These are phyloP conservation scores for Sinocyclocheilus anshuiensis DNA, from an alignment of 2,113 vertebrate species.

Conservation along the genomic window DNA sequence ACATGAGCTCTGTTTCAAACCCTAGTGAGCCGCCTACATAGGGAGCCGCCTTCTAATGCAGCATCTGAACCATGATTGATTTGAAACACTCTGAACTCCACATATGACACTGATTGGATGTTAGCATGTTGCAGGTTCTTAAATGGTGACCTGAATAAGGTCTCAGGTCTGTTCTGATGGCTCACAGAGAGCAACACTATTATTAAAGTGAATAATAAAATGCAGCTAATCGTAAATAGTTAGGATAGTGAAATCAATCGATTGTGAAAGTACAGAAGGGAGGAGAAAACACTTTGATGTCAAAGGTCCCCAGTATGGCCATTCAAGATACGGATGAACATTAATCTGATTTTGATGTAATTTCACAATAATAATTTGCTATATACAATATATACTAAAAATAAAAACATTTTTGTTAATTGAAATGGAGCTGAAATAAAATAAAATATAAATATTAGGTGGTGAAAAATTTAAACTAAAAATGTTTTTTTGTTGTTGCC, in stretches of 20 bases:
- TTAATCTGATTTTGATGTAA: no score
- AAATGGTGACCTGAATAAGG: neutral
- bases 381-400: no score
- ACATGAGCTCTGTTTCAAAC: neutral
- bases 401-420: no score
- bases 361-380: no score
- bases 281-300: neutral
- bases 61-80: neutral
- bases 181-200: neutral
- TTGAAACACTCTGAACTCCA: neutral
- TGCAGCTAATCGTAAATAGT: neutral
- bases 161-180: neutral
- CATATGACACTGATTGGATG: neutral
- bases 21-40: neutral
- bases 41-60: neutral
- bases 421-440: no score
- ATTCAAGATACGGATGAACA: no score
- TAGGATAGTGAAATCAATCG: neutral
- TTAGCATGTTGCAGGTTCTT: neutral
- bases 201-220: neutral
- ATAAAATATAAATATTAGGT: no score
- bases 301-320: no score
- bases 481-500: neutral
- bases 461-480: no score
- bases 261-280: neutral